Evolutionary conservation across 2,888 invertebrate genomes (phyloP), one percentile per base, ranked within the genome.

Genomic region (Drosophila rubida): DNA sequence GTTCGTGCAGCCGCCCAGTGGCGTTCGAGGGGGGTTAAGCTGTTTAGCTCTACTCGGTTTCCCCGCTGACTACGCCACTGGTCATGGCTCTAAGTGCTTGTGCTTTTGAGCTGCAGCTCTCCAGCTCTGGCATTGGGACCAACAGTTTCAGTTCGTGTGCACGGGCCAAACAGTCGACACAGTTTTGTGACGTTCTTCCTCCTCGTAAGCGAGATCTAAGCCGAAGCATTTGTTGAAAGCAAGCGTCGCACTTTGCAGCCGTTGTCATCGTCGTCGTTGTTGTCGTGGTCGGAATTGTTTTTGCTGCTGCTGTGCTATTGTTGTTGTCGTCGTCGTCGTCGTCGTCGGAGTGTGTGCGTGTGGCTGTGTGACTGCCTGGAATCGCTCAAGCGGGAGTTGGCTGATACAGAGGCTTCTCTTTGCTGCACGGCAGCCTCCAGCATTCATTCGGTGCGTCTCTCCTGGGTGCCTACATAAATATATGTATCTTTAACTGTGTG

Each of bases 101-200:
- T 45, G 75, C 75, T 75, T 77, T 77, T 72, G 68, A 77, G 75
- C 75, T 68, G 41, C 49, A 72, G 79, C 76, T 76, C 61, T 66
- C 60, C 55, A 78, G 76, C 75, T 60, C 59, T 63, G 64, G 11
- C 46, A 64, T 51, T 75, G 71, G 55, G 49, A 44, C 60, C 78
- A 68, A 37, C 74, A 69, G 69, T 48, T 63, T 82, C 83, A 81
- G 87, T 81, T 86, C 67, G 64, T 58, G 62, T 69, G 74, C 68
- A 80, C 76, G 80, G 62, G 67, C 80, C 80, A 80, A 72, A 27
- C 80, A 77, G 80, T 79, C 76, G 80, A 72, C 82, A 66, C 69
- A 64, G 59, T 64, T 74, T 63, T 63, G 64, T 51, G 16, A 35
- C 46, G 54, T 57, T 73, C 58, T 49, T 54, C 45, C 54, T 51